Conservation (phyloP, 2,888 invertebrate genomes). For the Mayetiola destructor region DNA sequence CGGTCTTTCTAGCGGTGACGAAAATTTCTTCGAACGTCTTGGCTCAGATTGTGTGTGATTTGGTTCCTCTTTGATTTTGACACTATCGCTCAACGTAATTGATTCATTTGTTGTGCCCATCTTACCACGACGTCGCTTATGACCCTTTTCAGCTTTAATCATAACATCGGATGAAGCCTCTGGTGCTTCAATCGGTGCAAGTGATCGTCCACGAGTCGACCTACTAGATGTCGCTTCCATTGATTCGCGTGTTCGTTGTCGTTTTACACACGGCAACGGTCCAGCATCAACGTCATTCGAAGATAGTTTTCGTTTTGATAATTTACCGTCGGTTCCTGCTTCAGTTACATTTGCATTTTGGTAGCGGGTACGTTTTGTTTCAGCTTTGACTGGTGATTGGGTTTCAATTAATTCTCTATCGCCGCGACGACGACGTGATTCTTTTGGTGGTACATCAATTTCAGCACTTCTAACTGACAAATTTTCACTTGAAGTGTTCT, state of each 20-base stretch:
- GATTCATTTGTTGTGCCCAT: not conserved
- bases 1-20: not conserved
- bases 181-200: not conserved
- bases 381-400: not conserved
- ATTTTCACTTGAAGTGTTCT: slow-evolving; percentile 20
- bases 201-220: not conserved
- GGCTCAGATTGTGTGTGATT: not conserved
- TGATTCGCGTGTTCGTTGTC: not conserved
- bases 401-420: not conserved
- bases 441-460: not conserved
- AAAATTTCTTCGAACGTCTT: not conserved
- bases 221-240: not conserved
- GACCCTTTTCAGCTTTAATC: not conserved
- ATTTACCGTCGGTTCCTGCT: not conserved
- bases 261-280: not conserved
- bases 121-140: not conserved
- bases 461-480: not conserved
- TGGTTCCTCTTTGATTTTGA: slow-evolving; percentile 1
- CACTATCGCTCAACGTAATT: not conserved
- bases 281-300: not conserved
- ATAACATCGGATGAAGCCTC: not conserved
- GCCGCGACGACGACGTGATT: not conserved
- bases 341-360: not conserved
- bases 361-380: not conserved
- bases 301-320: not conserved